Evolutionary conservation across 1,140 invertebrate species (phyloP), one percentile per base, ranked within the genome.

Genomic region (Camponotus floridanus): DNA sequence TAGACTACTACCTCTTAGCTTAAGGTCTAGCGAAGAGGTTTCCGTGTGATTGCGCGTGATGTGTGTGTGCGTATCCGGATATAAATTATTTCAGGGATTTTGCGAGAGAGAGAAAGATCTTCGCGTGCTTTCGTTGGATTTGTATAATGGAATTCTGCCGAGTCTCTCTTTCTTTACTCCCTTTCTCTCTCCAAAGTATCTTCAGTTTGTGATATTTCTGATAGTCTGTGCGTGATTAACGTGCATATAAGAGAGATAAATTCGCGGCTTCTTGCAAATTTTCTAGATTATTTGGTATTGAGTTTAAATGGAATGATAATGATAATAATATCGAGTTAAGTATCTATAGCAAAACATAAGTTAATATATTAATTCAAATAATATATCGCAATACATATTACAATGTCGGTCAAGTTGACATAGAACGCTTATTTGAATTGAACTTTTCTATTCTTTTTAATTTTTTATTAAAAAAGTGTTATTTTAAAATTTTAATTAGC

Each of bases 21-120:
- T 36, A 62, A 59, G 61, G n/a, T 31, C 11, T 11, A 45, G 11
- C 8, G 0, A 33, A 67, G 36, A 51, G 21, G 33, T 62, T 67
- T 70, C 57, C 76, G 68, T 68, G 83, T 33, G 83, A 86, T 62
- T 15, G 45, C 57, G 57, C 65, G 81, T 18, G 48, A 33, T 62
- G 76, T 86, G 86, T 86, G 26, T 78, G 42, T 71, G 65, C n/a
- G 55, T 81, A 65, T 88, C 73, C 67, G 64, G 57, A 74, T 83
- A 88, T 89, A 89, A 89, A 89, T 89, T 89, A 89, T 89, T 89
- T 89, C 88, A 51, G 65, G 71, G 74, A 86, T 89, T 89, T 89
- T 68, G 18, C 42, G 6, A 21, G 48, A n/a, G 36, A 68, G 21
- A 39, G 62, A 36, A 26, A 57, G 39, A 42, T 45, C 33, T 39